phyloP scores from a whole-genome alignment of 2,113 vertebrate genomes.

The Dissostichus mawsoni region DNA sequence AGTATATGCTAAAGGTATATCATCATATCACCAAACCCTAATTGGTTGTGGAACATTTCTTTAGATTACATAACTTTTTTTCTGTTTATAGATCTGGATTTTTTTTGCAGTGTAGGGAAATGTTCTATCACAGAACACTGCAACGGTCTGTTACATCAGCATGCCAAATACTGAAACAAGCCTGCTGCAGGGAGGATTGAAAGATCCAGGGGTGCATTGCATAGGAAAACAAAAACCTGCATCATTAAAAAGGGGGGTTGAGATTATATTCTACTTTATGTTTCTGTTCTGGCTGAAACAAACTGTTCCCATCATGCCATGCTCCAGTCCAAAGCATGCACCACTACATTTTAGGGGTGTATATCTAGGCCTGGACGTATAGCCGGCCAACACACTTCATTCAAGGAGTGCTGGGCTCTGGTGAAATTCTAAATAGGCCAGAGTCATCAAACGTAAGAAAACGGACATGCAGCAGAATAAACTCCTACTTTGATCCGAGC shows the following conservation, averaged over 20 bases:
- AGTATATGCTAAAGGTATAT: not conserved
- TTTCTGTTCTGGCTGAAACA: conserved; percentile 38
- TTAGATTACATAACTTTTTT: not conserved
- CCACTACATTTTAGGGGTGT: conserved; percentile 52
- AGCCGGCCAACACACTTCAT: conserved; percentile 45
- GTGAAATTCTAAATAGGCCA: conserved; percentile 55
- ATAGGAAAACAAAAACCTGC: conserved; percentile 61
- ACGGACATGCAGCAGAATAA: conserved; percentile 86
- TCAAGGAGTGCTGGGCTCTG: conserved; percentile 66
- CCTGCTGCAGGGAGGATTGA: conserved; percentile 50
- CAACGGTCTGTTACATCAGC: conserved; percentile 53
- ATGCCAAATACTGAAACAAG: conserved; percentile 71
- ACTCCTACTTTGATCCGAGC: conserved; percentile 89
- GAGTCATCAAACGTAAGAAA: conserved; percentile 75
- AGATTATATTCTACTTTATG: conserved; percentile 22
- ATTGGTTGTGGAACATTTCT: not conserved
- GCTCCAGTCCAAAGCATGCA: conserved; percentile 84
- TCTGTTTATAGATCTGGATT: not conserved
- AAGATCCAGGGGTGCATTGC: conserved; percentile 51
- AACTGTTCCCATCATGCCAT: conserved; percentile 82
- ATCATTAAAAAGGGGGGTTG: conserved; percentile 34
- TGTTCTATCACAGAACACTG: conserved; percentile 34
- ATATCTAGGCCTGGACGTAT: conserved; percentile 17
- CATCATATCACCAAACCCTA: not conserved
- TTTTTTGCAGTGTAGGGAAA: conserved; percentile 55